These are phyloP conservation scores for Aplocera efformata DNA, from an alignment of 2,888 invertebrate species.

Conservation along the genomic window DNA sequence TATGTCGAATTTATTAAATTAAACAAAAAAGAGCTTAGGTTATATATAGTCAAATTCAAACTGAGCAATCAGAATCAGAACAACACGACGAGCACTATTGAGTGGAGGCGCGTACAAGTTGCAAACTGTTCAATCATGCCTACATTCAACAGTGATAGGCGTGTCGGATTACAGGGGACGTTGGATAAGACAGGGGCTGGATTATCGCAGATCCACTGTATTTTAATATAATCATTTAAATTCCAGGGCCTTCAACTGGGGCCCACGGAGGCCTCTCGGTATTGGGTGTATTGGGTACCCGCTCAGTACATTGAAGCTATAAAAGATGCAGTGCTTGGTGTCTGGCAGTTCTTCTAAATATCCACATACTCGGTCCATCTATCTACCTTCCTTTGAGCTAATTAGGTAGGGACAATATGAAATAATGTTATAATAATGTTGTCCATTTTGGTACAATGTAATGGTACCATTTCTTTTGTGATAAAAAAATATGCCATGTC, in stretches of 20 bases:
- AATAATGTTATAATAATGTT: conserved; percentile 44
- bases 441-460: conserved; percentile 58
- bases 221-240: too few relatives aligned
- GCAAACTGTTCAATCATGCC: too few relatives aligned
- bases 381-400: conserved; percentile 54
- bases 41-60: too few relatives aligned
- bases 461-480: conserved; percentile 67
- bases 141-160: too few relatives aligned
- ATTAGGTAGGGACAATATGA: conserved; percentile 72
- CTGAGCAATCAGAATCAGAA: too few relatives aligned
- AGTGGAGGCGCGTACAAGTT: too few relatives aligned
- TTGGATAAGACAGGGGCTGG: too few relatives aligned
- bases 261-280: conserved; percentile 93
- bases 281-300: conserved; percentile 97
- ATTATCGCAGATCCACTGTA: too few relatives aligned
- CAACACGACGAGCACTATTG: too few relatives aligned
- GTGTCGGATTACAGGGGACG: too few relatives aligned
- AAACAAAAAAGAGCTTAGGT: too few relatives aligned
- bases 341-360: conserved; percentile 88
- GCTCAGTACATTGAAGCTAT: conserved; percentile 94
- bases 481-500: conserved; percentile 70
- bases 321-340: conserved; percentile 93
- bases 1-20: too few relatives aligned
- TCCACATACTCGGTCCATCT: conserved; percentile 40
- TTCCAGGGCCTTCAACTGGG: conserved; percentile 92